Evolutionary conservation across 2,888 invertebrate species (phyloP), one percentile per base, ranked within the genome.

Genomic region (Incurvaria masculella): DNA sequence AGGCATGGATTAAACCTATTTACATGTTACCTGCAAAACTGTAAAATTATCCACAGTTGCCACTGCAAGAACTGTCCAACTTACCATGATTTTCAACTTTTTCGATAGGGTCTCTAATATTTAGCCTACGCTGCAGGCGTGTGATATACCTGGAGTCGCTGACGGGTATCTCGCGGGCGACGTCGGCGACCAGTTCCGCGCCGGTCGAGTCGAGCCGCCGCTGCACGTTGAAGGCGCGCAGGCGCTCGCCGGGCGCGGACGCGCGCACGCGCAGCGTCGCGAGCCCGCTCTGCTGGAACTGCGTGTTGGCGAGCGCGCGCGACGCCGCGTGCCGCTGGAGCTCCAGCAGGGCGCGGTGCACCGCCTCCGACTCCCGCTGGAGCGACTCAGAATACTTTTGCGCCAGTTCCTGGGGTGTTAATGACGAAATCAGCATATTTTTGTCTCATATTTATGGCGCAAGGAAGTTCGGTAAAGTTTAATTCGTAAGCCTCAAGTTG

Each of bases 201-300:
- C 85, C 86, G 46, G 66, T 57, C 0, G 68, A 68, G 42, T 75
- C 74, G 2, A 89, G 60, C 42, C 74, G 68, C 51, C 82, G 78
- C 61, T 85, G 81, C 1, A 87, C 65, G 45, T 80, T 81, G 2
- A 84, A 49, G 14, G 72, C 56, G 51, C 57, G 69, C 0, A 83
- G 74, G 38, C 75, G 79, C 47, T 76, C 72, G 10, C 80, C 75
- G 1, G 81, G 74, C 46, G 78, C 65, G 0, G 84, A 81, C 2
- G 86, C 78, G 55, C 87, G 85, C 1, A 92, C 74, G 62, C 86
- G 84, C 20, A 93, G 67, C 0, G 88, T 86, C 0, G 91, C 91
- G 46, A 86, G 59, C 1, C 91, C 91, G 0, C 87, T 87, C 56
- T 84, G 81, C 52, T 83, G 81, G 57, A 83, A 91, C 49, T 83